phyloP scores from a whole-genome alignment of 2,113 vertebrate species.

The Halichoeres trimaculatus region DNA sequence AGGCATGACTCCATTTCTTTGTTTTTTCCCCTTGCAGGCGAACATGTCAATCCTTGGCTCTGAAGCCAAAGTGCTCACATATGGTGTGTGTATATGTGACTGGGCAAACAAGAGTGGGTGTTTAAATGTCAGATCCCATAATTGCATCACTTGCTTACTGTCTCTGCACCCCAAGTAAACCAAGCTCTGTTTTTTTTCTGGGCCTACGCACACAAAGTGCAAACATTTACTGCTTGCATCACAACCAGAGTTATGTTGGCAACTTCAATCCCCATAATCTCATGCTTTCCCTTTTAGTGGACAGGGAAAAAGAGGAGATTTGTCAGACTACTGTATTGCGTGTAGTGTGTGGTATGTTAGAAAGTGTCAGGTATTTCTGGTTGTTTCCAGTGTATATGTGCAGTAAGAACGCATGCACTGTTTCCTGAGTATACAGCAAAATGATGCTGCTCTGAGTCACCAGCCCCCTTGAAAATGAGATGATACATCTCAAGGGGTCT shows the following conservation, averaged over 20 bases:
- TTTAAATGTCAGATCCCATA: slow-evolving; percentile 71
- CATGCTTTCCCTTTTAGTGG: not conserved
- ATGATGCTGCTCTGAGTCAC: too few species aligned
- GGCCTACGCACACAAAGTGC: slow-evolving; percentile 30
- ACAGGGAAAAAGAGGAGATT: slow-evolving; percentile 1
- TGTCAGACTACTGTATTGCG: not conserved
- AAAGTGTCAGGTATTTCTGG: not conserved
- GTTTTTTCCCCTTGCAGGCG: slow-evolving; percentile 45
- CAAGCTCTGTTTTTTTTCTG: slow-evolving; percentile 21
- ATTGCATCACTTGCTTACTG: slow-evolving; percentile 63
- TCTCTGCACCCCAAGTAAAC: slow-evolving; percentile 33
- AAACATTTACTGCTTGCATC: slow-evolving; percentile 31
- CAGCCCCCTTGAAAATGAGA: too few species aligned
- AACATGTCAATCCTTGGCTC: slow-evolving; percentile 57
- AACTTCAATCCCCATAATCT: slow-evolving; percentile 14
- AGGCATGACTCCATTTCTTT: slow-evolving; percentile 51
- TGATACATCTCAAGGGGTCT: too few species aligned
- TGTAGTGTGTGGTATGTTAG: not conserved
- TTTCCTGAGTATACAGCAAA: too few species aligned
- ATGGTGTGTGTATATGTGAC: slow-evolving; percentile 34
- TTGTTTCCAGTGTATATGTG: too few species aligned
- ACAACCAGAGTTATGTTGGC: slow-evolving; percentile 1
- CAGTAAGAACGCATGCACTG: too few species aligned
- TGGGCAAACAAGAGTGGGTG: slow-evolving; percentile 58
- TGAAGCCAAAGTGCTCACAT: slow-evolving; percentile 29